Evolutionary conservation across 2,888 invertebrate genomes (phyloP), one percentile per base, ranked within the genome.

Genomic region (Nycteola revayana): DNA sequence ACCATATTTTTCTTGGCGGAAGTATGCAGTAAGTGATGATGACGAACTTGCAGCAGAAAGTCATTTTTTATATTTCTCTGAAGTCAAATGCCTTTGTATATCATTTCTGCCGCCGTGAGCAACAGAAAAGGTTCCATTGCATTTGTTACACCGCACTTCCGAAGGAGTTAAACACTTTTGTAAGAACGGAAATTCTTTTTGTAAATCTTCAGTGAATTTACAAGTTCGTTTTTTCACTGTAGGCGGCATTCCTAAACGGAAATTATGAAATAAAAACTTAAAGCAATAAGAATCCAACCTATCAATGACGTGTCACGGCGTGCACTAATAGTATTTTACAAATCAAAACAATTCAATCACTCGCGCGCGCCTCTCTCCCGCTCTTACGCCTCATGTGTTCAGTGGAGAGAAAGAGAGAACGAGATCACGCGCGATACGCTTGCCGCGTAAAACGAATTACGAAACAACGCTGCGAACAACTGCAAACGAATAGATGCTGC

Each of bases 161-260:
- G 32, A 32, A 32, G 32, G 32, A 17, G 32, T 32, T 32, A 32
- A 24, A 32, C 32, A 32, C 32, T 32, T 31, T 31, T 32, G 32
- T 8, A 25, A 25, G 14, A 25, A 25, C n/a, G 25, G 32, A 32
- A 32, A 27, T 27, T 27, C 27, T 14, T 27, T 27, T 27, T 27
- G 27, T 14, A 27, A 27, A 10, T 25, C 32, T 10, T 32, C 32
- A 10, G 32, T 32, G 32, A 32, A 32, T 10, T 32, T 25, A 32
- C 25, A 32, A 25, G 18, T 32, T 25, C 32, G 32, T 25, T 32
- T 32, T 32, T 32, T 32, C 32, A 14, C 25, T 3, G 25, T 25
- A n/a, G 32, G 32, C 25, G 32, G 32, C 32, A 32, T 25, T 25
- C 18, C 5, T 14, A 22, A 14, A 14, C 14, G 14, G 14, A 14